Base-by-base conservation (phyloP, 2,888 invertebrate genomes). In the Drosophila emarginata region DNA sequence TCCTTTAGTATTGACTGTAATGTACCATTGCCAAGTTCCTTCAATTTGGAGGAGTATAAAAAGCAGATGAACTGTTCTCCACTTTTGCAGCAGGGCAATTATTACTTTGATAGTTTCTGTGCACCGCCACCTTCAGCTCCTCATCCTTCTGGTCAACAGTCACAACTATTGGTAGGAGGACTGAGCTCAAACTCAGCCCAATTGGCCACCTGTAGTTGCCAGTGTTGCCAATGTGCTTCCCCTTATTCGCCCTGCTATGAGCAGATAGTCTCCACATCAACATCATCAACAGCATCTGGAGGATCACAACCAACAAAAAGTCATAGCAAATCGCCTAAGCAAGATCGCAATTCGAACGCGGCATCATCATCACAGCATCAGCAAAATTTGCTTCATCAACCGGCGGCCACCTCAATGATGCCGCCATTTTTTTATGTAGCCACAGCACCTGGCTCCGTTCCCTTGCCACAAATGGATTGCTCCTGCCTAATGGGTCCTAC, bases 11-110 rank as follows among this genome's bases (percentile, higher is more conserved):
- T 79, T 60, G 85, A 79, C 26, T 80, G 79, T 61, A 78, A 69
- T 54, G 79, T 79, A 6, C 85, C 81, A 4, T 26, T 79, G 18
- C 85, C 85, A 12, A 64, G 36, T 21, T 64, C 63, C 0, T 78
- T 80, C 5, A 67, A 80, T 23, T 18, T 78, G 50, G 68, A 72
- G 9, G 67, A 66, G 1, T 72, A 61, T 14, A 54, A 59, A 4
- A 64, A 61, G 5, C 67, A 72, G n/a, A 28, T 65, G 54, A 32
- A 40, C 9, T 28, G 21, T 1, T 21, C 40, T 14, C 36, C 61
- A 9, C 21, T 61, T 11, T 14, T 26, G 26, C 71, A n/a, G 37
- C 9, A 28, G n/a, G 57, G 11, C 15, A 56, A 40, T 21, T 18
- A 21, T n/a, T 23, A 32, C 32, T 6, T 40, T 12, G 60, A 67